Base-by-base conservation (phyloP, 2,797 vertebrate genomes). In the Cuculus canorus region DNA sequence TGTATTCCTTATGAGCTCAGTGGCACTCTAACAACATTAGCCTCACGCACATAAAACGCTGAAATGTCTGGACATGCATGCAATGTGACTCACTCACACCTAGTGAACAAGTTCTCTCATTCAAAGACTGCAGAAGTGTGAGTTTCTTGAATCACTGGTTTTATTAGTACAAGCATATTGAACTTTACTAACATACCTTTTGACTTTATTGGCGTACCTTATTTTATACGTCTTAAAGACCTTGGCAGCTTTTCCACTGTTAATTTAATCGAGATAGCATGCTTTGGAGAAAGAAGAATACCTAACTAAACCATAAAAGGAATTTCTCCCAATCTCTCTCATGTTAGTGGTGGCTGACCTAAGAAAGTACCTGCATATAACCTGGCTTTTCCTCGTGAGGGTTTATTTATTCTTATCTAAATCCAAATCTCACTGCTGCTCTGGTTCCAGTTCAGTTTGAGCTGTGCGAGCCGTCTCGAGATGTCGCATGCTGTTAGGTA, bases 31-130 rank as follows among this genome's bases (percentile, higher is more conserved):
- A 85, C 82, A 93, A 63, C 78, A 60, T 57, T 30, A 88, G 43
- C 73, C 78, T 90, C 81, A 33, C 22, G 57, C 84, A 92, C 83
- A 94, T 97, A 96, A 97, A 97, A 84, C 71, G 52, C 82, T n/a
- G 37, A 87, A 93, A 95, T 41, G 95, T 93, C 97, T 97, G 94
- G 94, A 94, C 95, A 96, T 91, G 94, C 59, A 88, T 75, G 73
- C 89, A 86, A 53, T 85, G 88, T 97, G 98, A 97, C 95, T 98
- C 97, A 97, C 96, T 97, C 97, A 97, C 96, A 97, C 97, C 96
- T 96, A 95, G 93, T 39, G 90, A 97, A 96, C 92, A 94, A 86
- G 92, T 96, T 94, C 93, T 97, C 96, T 95, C 92, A 93, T 96
- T 97, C 83, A 76, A 95, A 95, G 90, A 59, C 85, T 71, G 64